phyloP scores from a whole-genome alignment of 2,113 vertebrate genomes.

The Hassar affinis region DNA sequence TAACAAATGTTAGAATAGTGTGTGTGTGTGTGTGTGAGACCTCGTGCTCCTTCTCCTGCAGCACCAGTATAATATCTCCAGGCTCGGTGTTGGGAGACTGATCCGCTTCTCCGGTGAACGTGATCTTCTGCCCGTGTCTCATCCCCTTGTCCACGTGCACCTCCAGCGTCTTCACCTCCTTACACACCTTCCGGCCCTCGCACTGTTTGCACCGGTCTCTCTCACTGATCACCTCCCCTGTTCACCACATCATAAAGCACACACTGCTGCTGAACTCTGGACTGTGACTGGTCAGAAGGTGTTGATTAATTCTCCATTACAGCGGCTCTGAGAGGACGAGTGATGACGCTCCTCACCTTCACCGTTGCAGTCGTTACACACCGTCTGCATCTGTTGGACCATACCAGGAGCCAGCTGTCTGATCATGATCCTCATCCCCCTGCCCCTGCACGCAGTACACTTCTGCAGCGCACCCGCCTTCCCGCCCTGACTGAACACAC shows the following conservation, averaged over 20 bases:
- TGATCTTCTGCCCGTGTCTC: constrained; percentile 97
- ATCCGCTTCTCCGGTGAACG: constrained; percentile 95
- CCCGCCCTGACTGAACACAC: constrained; percentile 86
- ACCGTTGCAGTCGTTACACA: constrained; percentile 95
- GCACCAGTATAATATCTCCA: constrained; percentile 93
- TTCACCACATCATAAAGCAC: constrained; percentile 5
- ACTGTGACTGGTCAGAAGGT: neutral
- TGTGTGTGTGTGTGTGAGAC: constrained; percentile 63
- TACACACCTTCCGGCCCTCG: constrained; percentile 96
- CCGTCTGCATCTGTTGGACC: constrained; percentile 99
- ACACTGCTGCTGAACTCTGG: neutral
- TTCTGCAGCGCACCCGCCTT: constrained; percentile 97
- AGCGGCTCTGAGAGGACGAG: neutral
- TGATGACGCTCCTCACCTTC: constrained; percentile 78
- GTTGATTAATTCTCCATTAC: neutral
- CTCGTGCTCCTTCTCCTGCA: constrained; percentile 97
- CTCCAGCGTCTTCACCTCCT: constrained; percentile 98
- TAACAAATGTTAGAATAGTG: neutral
- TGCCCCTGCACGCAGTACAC: constrained; percentile 88
- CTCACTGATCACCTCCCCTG: constrained; percentile 97
- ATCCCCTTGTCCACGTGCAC: constrained; percentile 99
- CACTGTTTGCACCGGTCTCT: constrained; percentile 99
- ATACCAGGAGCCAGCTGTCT: constrained; percentile 97
- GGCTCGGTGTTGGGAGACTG: constrained; percentile 95
- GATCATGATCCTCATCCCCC: constrained; percentile 95